These are phyloP conservation scores for Girardinichthys multiradiatus DNA, from an alignment of 2,113 vertebrate species.

Conservation along the genomic window DNA sequence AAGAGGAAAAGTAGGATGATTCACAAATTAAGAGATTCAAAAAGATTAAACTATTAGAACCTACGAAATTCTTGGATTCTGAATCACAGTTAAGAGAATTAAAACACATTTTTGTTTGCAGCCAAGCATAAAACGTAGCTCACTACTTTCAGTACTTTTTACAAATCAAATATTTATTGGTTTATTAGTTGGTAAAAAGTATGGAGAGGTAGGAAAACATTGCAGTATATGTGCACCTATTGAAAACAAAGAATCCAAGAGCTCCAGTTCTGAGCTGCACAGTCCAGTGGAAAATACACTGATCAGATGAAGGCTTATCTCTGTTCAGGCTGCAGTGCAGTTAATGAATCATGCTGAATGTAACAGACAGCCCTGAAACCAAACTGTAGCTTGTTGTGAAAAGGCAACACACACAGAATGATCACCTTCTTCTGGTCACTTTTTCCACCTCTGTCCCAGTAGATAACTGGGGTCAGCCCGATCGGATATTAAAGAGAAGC, in stretches of 20 bases:
- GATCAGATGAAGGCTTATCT: constrained; percentile 59
- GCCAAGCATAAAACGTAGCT: background rate
- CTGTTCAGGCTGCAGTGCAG: constrained; percentile 17
- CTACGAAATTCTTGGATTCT: background rate
- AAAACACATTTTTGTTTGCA: constrained; percentile 19
- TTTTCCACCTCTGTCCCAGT: constrained; percentile 6
- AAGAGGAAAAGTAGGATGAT: background rate
- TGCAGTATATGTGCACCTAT: background rate
- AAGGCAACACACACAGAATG: constrained; percentile 21
- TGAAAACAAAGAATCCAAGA: constrained; percentile 16
- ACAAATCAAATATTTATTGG: constrained; percentile 7
- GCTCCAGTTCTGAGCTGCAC: constrained; percentile 13
- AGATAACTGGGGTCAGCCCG: constrained; percentile 29
- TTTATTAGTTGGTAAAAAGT: background rate
- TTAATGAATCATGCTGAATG: constrained; percentile 41
- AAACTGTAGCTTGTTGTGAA: constrained; percentile 31
- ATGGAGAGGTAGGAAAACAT: constrained; percentile 13
- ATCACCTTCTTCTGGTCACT: constrained; percentile 33
- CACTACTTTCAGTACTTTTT: background rate
- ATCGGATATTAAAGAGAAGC: constrained; percentile 30
- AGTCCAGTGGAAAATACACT: constrained; percentile 33
- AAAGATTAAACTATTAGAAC: background rate
- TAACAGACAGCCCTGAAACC: constrained; percentile 22
- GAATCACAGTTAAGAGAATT: constrained; percentile 23
- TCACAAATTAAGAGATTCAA: constrained; percentile 6